These are phyloP conservation scores for Sinosuthora webbiana DNA, from an alignment of 2,113 vertebrate species.

Conservation along the genomic window DNA sequence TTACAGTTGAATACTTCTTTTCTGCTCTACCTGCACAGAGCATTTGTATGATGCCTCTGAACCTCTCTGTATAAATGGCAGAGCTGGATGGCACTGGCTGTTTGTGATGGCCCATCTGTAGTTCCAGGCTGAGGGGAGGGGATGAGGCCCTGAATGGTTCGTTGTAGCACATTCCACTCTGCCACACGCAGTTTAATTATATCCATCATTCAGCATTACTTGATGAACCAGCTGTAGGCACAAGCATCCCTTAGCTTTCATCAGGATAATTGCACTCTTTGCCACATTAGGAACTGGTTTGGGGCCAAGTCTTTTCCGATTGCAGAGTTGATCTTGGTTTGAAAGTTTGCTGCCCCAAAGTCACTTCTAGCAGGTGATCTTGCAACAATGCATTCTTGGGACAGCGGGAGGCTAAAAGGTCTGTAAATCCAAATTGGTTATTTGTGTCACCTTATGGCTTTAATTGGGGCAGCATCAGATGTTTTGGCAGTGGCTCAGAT, in stretches of 20 bases:
- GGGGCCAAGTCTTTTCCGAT: conserved; percentile 55
- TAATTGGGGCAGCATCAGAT: not conserved
- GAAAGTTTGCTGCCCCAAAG: conserved; percentile 37
- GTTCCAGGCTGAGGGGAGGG: not conserved
- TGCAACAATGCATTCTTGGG: conserved; percentile 13
- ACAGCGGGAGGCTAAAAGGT: not conserved
- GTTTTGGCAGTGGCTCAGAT: not conserved
- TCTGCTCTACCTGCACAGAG: not conserved
- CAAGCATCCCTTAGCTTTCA: conserved; percentile 36
- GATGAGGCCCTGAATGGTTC: not conserved
- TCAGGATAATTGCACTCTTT: conserved; percentile 25
- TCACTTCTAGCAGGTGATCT: conserved; percentile 12
- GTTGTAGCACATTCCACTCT: not conserved
- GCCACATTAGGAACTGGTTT: conserved; percentile 29
- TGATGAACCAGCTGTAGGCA: conserved; percentile 54
- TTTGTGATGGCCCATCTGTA: not conserved
- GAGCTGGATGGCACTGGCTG: not conserved
- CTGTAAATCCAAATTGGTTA: not conserved
- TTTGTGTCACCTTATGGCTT: not conserved
- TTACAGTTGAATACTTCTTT: not conserved
- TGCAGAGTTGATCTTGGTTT: conserved; percentile 40
- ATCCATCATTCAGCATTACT: conserved; percentile 47
- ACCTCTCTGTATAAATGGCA: not conserved
- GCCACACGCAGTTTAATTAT: not conserved
- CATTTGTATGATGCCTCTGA: not conserved